Evolutionary conservation across 2,888 invertebrate species (phyloP), one percentile per base, ranked within the genome.

Genomic region (Elegia similella): DNA sequence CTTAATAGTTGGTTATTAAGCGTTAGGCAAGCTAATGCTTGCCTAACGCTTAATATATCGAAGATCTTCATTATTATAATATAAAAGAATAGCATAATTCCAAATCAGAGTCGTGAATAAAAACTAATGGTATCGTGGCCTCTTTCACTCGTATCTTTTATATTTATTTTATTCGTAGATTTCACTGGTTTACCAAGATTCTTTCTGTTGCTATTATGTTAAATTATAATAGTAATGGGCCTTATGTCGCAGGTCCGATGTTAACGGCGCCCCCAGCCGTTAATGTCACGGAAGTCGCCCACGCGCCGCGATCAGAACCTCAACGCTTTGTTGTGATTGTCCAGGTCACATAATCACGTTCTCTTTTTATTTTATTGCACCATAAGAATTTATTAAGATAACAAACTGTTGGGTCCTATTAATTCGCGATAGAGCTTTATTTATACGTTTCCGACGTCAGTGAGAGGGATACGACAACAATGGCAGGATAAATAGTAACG

Each of bases 241-340:
- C 34, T 12, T 43, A 12, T 34, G 32, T 42, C 29, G 57, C 32
- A 52, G 13, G 53, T 42, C 42, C 69, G 74, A 73, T 75, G 60
- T 75, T 75, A 78, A 75, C 72, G 43, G 70, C 60, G 61, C 63
- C 62, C 67, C 63, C 63, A 62, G 59, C 72, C 62, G 71, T 71
- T 78, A 74, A 76, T 72, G 80, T 73, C 65, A 68, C 78, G 78
- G 81, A 80, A 77, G 73, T 77, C 81, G 80, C 83, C 84, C 75
- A 84, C 84, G 79, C 77, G 66, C 52, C 55, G 53, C 69, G 68
- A 82, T 82, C 79, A 74, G 76, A 77, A 77, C 71, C 70, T 76
- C 66, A 55, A 30, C 17, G 50, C 50, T 50, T 50, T 50, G 50
- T 50, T 50, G 50, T 34, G 34, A 34, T 34, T 34, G 34, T 12